Base-by-base conservation (phyloP, 2,113 vertebrate genomes). In the Barbus barbus region DNA sequence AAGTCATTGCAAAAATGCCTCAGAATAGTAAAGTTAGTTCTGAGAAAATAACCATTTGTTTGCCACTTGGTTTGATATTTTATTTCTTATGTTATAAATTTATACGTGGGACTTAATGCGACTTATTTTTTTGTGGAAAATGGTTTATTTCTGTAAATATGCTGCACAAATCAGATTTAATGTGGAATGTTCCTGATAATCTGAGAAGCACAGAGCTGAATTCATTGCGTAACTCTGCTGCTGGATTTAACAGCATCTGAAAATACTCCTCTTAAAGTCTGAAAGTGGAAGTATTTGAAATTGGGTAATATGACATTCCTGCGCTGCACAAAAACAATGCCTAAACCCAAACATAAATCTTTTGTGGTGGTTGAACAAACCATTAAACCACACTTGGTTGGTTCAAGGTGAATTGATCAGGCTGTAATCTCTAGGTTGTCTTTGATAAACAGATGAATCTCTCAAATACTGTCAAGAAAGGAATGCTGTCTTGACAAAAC, bases 171-270 rank as follows among this genome's bases (percentile, higher is more conserved):
- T 71, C 79, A 82, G 80, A 82, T 82, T 81, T 82, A 48, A 24
- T 72, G 46, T 82, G 80, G 80, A 82, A 71, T 71, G 44, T 81
- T 82, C 63, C 80, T 82, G 31, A 71, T 72, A 82, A 71, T 82
- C 80, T 36, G 20, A 56, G 26, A 22, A 60, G 75, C 75, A 36
- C 44, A 82, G 65, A 71, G 46, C 63, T 71, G 46, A 82, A 56
- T 38, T 9, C 36, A 38, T 82, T 82, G 65, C 31, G 5, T 81
- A 81, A 80, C 78, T 26, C 8, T 85, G n/a, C n/a, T 60, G 61
- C 48, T 26, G 56, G 13, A 44, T 14, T 7, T 16, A 60, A 41
- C 56, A 5, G 22, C 22, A 26, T 41, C 22, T 44, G 7, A 26
- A 65, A 67, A 80, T 28, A 22, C 24, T 46, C n/a, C 16, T 65